These are phyloP conservation scores for Apis florea DNA, from an alignment of 1,140 invertebrate genomes.

Conservation along the genomic window DNA sequence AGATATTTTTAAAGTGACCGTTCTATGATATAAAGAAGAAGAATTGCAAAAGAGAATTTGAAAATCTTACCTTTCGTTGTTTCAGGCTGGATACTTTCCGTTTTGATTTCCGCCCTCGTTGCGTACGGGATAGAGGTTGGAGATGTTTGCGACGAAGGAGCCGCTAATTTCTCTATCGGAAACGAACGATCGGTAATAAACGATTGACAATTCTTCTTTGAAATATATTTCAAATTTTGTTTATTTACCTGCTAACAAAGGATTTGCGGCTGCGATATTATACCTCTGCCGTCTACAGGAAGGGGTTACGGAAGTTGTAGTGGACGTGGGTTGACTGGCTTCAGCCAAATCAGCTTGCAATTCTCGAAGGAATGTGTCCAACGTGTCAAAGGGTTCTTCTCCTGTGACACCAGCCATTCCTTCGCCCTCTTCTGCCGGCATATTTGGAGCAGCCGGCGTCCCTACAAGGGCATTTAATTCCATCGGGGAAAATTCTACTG, in stretches of 20 bases:
- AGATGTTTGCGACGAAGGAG: slow-evolving; percentile 76
- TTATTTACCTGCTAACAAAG: slow-evolving; percentile 83
- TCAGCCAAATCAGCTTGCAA: slow-evolving; percentile 77
- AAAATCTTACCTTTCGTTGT: slow-evolving; percentile 76
- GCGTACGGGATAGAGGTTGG: slow-evolving; percentile 74
- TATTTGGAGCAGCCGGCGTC: slow-evolving; percentile 69
- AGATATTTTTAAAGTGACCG: neutral
- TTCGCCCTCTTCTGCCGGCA: slow-evolving; percentile 67
- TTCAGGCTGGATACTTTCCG: slow-evolving; percentile 77
- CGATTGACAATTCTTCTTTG: neutral
- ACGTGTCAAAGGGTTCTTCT: slow-evolving; percentile 78
- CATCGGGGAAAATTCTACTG: slow-evolving; percentile 78
- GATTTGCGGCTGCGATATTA: slow-evolving; percentile 91
- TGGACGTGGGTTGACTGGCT: slow-evolving; percentile 77
- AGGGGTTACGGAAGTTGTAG: slow-evolving; percentile 74
- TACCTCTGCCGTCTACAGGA: slow-evolving; percentile 85
- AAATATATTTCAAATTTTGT: neutral
- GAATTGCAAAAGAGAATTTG: too few relatives aligned
- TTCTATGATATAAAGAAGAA: neutral
- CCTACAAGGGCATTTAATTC: slow-evolving; percentile 76
- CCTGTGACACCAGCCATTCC: slow-evolving; percentile 67
- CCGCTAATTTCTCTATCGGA: slow-evolving; percentile 79
- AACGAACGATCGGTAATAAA: slow-evolving; percentile 33
- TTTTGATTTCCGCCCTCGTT: slow-evolving; percentile 79
- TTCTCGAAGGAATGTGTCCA: slow-evolving; percentile 78